Conservation (phyloP, 2,113 vertebrate genomes). For the Rhinogobius similis region DNA sequence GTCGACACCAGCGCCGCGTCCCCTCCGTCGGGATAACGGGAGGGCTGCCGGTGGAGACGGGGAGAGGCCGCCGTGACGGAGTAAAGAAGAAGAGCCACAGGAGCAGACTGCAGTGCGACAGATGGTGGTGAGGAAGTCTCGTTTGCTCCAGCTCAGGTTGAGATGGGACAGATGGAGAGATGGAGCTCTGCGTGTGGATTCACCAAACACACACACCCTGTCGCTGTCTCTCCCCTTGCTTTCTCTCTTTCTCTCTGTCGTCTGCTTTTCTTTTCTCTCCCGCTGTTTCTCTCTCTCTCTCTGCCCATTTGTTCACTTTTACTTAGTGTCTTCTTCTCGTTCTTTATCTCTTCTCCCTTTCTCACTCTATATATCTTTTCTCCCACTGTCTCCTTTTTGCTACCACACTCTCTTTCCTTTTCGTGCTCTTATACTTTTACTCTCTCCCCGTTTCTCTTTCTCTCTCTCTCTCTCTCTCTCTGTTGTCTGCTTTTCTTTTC, state of each 20-base stretch:
- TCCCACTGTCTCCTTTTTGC: no score
- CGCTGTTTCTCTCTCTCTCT: neutral
- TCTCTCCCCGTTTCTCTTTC: no score
- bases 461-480: no score
- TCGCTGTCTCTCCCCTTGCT: neutral
- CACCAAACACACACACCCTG: neutral
- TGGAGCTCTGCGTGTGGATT: neutral
- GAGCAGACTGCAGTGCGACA: slow-evolving; percentile 1
- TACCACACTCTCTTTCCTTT: no score
- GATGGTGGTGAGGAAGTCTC: neutral
- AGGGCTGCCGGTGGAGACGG: no score
- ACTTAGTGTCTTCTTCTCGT: neutral
- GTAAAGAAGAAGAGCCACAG: neutral
- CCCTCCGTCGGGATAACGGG: no score
- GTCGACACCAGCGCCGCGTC: no score
- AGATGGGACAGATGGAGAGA: neutral
- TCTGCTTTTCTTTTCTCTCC: neutral
- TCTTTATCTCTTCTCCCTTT: neutral
- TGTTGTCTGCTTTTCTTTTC: no score
- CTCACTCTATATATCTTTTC: neutral
- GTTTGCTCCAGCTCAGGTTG: slow-evolving; percentile 1
- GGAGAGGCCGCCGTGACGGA: no score
- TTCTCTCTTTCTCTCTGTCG: neutral
- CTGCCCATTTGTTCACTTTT: no score
- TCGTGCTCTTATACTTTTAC: no score